These are phyloP conservation scores for Crematogaster levior DNA, from an alignment of 2,888 invertebrate species.

Conservation along the genomic window DNA sequence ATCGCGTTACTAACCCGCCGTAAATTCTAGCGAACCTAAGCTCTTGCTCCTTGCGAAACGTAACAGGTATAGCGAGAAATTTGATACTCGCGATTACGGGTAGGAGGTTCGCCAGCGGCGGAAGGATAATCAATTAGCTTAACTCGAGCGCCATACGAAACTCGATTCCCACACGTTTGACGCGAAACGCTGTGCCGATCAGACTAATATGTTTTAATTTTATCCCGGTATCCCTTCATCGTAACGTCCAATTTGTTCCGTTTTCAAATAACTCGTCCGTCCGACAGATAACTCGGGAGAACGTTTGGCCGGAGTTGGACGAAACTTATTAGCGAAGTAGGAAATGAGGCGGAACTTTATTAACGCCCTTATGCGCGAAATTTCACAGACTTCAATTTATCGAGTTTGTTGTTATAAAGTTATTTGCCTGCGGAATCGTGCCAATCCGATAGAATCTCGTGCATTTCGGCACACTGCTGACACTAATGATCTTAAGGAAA, in stretches of 20 bases:
- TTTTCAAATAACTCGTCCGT: background rate
- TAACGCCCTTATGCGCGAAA: constrained; percentile 46
- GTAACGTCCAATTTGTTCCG: constrained; percentile 25
- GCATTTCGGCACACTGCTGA: background rate
- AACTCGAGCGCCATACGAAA: constrained; percentile 38
- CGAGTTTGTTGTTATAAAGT: constrained; percentile 46
- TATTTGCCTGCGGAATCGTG: constrained; percentile 28
- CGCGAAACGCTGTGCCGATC: constrained; percentile 5
- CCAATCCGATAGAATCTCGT: constrained; percentile 13
- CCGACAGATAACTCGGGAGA: constrained; percentile 16
- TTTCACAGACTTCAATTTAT: constrained; percentile 44
- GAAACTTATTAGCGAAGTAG: constrained; percentile 51
- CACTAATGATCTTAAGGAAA: constrained; percentile 15
- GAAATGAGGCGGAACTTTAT: constrained; percentile 46
- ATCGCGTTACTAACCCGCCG: constrained; percentile 45
- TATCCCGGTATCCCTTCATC: background rate
- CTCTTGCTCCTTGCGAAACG: constrained; percentile 30
- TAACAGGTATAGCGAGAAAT: constrained; percentile 48
- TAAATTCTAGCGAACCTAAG: constrained; percentile 25
- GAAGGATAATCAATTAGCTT: constrained; percentile 54
- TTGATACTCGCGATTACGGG: constrained; percentile 45
- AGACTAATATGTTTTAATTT: constrained; percentile 33
- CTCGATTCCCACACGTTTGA: constrained; percentile 31
- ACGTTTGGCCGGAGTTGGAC: constrained; percentile 45
- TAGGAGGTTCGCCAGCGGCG: constrained; percentile 11